Evolutionary conservation across 2,113 vertebrate species (phyloP), one percentile per base, ranked within the genome.

Genomic region (Percopsis transmontana): DNA sequence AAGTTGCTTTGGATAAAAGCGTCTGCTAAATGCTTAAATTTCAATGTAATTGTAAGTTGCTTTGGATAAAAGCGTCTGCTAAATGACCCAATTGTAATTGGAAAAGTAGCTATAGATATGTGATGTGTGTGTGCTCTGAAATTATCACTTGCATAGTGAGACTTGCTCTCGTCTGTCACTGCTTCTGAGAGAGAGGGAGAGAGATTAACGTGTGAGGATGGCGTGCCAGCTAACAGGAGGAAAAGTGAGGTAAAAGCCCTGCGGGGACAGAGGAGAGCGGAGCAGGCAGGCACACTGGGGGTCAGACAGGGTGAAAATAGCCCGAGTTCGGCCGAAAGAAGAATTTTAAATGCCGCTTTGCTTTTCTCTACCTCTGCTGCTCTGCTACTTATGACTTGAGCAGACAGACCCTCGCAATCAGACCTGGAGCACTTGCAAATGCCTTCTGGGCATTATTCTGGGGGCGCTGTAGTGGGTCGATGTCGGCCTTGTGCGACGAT

Each of bases 171-270:
- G 20, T 68, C 76, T 61, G 73, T 73, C 71, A 64, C 48, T 83
- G 72, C 70, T 58, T 67, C 84, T 79, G 77, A 69, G 80, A 82
- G 62, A 59, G 1, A n/a, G n/a, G 38, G 52, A 74, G 44, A 56
- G 61, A 82, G 72, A 82, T 84, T 72, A 86, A 83, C 80, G 82
- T 65, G 64, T 62, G 69, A 57, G 71, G 67, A 68, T 55, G 52
- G 59, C 70, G 75, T 20, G 15, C 62, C 1, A 39, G 62, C 70
- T 40, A 40, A 50, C 13, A 63, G 74, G 74, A 79, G 78, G 72
- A 85, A 81, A 83, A 78, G 87, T 86, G 84, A 80, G 68, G 70
- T 47, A 68, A 77, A 50, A 66, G 27, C 75, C 76, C 65, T 70
- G 63, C 63, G n/a, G 80, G 73, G 77, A 70, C 3, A 11, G 57